Evolutionary conservation across 2,888 invertebrate genomes (phyloP), one percentile per base, ranked within the genome.

Genomic region (Cataglyphis livida): DNA sequence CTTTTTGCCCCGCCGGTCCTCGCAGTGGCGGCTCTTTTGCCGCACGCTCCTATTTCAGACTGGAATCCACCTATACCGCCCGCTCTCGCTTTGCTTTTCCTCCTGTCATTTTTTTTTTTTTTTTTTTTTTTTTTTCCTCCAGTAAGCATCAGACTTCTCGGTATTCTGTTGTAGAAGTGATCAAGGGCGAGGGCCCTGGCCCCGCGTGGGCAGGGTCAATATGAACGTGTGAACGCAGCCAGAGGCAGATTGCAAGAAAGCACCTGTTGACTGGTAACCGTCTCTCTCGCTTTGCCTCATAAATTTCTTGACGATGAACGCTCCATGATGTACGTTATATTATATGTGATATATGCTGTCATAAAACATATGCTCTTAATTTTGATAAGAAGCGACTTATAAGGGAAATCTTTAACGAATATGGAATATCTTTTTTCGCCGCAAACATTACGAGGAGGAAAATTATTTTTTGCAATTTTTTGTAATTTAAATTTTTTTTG

Each of bases 201-300:
- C 81, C 61, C 44, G 85, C 85, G 85, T 85, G 85, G 85, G 86
- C 75, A 44, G 76, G 71, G 66, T 84, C 68, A 62, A 65, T 84
- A 66, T 61, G 74, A 85, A 89, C 82, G 83, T 78, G 88, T 79
- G 86, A 88, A 86, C 86, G 54, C 68, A 74, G 64, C 79, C 81
- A 73, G 78, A 81, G 48, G 66, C 65, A 83, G 62, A 84, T 83
- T 66, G 71, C 82, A 62, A 74, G n/a, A 78, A 83, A 79, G 88
- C 88, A 89, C 88, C 84, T 87, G 90, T 89, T 88, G 83, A 87
- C 81, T 76, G 78, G 84, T 84, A 82, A 76, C 85, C 64, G 66
- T 76, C 65, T 83, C 57, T 83, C 64, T 71, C 78, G 54, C 21
- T 59, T 44, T 66, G 59, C 59, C 68, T 84, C 86, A 86, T 85